Percentiles rank a stretch among this genome's conserved stretches.
These are phyloP conservation scores for Rhamphomyia laevipes DNA, from an alignment of 2,888 invertebrate species.

Conservation along the genomic window DNA sequence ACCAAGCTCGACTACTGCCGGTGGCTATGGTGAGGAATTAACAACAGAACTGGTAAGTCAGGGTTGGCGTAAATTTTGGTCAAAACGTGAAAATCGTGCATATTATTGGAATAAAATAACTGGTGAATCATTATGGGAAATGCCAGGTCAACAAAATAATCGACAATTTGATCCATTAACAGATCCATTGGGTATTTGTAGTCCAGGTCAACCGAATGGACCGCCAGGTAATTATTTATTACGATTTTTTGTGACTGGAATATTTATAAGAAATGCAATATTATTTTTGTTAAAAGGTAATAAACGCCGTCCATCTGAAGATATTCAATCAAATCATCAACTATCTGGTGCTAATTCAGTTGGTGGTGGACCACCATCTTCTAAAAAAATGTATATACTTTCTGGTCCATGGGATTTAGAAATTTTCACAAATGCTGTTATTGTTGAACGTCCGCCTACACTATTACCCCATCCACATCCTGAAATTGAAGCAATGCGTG, in stretches of 20 bases:
- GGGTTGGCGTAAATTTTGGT: constrained; percentile 97
- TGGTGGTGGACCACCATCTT: constrained; percentile 48
- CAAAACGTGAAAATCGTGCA: constrained; percentile 84
- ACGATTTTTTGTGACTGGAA: too few relatives aligned
- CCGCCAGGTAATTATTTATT: constrained; percentile 21
- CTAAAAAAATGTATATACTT: constrained; percentile 73
- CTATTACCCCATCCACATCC: constrained; percentile 86
- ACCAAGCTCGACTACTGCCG: constrained; percentile 14
- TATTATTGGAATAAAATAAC: constrained; percentile 96
- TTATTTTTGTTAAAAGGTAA: constrained; percentile 11
- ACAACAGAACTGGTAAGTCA: constrained; percentile 49
- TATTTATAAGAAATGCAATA: too few relatives aligned
- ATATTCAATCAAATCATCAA: constrained; percentile 27
- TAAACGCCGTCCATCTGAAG: constrained; percentile 35
- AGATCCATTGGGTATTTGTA: constrained; percentile 77
- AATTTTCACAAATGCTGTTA: constrained; percentile 78
- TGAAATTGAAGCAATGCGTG: constrained; percentile 80
- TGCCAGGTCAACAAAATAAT: constrained; percentile 61
- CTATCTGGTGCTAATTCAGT: constrained; percentile 14
- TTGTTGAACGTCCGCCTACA: constrained; percentile 67
- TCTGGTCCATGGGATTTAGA: constrained; percentile 94
- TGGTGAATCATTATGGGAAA: constrained; percentile 95
- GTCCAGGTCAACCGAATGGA: constrained; percentile 30
- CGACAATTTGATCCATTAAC: constrained; percentile 79
- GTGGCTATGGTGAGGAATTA: constrained; percentile 35